phyloP scores from a whole-genome alignment of 2,797 vertebrate genomes.

The Paratrypauchen microcephalus region DNA sequence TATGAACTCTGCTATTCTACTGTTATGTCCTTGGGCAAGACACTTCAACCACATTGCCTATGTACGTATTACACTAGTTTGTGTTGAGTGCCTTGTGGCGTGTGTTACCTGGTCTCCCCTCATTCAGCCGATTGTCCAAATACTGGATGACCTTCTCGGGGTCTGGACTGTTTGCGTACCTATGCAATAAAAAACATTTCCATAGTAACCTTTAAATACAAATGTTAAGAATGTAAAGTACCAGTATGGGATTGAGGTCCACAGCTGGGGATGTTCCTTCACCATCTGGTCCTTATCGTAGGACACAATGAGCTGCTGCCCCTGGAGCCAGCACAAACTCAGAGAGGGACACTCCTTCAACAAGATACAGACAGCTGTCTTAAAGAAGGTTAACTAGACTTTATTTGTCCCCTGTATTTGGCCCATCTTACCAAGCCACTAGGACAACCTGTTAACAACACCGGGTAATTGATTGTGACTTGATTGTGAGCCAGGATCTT shows the following conservation, averaged over 20 bases:
- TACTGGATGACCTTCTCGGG: slow-evolving; percentile 76
- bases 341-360: slow-evolving; percentile 81
- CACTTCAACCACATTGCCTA: too few relatives aligned
- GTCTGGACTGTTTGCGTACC: slow-evolving; percentile 84
- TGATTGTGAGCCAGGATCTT: too few relatives aligned
- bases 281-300: slow-evolving; percentile 74
- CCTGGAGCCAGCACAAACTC: slow-evolving; percentile 77
- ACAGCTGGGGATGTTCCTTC: slow-evolving; percentile 73
- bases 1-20: too few relatives aligned
- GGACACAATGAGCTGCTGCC: slow-evolving; percentile 84
- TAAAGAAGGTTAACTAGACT: too few relatives aligned
- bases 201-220: not conserved
- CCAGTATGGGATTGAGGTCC: slow-evolving; percentile 76
- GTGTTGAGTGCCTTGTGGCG: not conserved
- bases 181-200: slow-evolving; percentile 37
- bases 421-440: too few relatives aligned
- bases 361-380: not conserved
- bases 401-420: too few relatives aligned
- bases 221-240: slow-evolving; percentile 14
- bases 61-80: too few relatives aligned
- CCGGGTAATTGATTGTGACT: too few relatives aligned
- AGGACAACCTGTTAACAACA: too few relatives aligned
- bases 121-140: slow-evolving; percentile 78
- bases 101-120: slow-evolving; percentile 80
- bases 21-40: too few relatives aligned